Base-by-base conservation (phyloP, 1,140 invertebrate genomes). In the Drosophila varians region DNA sequence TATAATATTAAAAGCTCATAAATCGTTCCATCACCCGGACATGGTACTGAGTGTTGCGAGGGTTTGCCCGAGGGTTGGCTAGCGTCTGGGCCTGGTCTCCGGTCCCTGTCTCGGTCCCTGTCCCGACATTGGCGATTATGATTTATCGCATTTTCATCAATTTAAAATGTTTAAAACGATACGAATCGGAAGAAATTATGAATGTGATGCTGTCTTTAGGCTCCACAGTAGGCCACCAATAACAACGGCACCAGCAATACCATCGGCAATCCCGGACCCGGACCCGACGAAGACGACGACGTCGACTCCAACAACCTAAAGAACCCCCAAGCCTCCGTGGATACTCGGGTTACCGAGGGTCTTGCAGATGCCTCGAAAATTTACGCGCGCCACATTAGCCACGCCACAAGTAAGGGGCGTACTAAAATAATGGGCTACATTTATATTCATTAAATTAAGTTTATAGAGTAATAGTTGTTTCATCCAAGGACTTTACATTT, bases 81-180 rank as follows among this genome's bases (percentile, higher is more conserved):
- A 21, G 53, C 57, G 52, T 43, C 46, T 70, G 54, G 55, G 19
- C 23, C 72, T 71, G 55, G 43, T 12, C 36, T n/a, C 28, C 2
- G 21, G 21, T n/a, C n/a, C n/a, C n/a, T n/a, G n/a, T n/a, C n/a
- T n/a, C n/a, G n/a, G n/a, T n/a, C n/a, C n/a, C n/a, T n/a, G n/a
- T n/a, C n/a, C 71, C 55, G 42, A 53, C 69, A 65, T 43, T 53
- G 62, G 51, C 87, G 86, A 90, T 90, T 90, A 90, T 90, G 87
- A 90, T 90, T 90, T 90, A 90, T 90, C 87, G 87, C 75, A 74
- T 90, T 90, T 90, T 90, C 90, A 90, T 90, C 87, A 90, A 90
- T 90, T 90, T 86, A 87, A 90, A 87, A 90, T 83, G 87, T 90
- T 87, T 79, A 68, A 82, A 90, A 80, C 78, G 87, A 90, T 90